phyloP scores from a whole-genome alignment of 2,888 invertebrate species.

The Eupithecia subfuscata region DNA sequence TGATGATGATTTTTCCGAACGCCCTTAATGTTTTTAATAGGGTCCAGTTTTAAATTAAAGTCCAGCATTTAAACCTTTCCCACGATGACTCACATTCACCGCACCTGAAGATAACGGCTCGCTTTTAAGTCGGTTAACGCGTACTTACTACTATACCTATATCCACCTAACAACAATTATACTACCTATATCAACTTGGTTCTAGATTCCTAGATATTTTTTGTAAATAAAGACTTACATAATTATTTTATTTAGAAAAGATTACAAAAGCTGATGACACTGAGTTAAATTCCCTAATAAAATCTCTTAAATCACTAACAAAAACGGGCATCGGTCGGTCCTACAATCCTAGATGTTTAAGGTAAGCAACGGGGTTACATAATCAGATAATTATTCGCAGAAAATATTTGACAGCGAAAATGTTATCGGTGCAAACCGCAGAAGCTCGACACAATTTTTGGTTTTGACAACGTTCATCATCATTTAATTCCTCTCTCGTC shows the following conservation, averaged over 20 bases:
- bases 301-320: too few species aligned
- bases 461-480: too few species aligned
- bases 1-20: too few species aligned
- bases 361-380: not conserved
- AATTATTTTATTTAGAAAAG: too few species aligned
- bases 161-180: not conserved
- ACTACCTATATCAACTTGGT: not conserved
- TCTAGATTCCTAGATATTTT: not conserved
- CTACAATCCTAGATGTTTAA: too few species aligned
- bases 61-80: not conserved
- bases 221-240: not conserved
- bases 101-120: slow-evolving; percentile 1
- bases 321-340: too few species aligned
- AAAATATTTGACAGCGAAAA: too few species aligned
- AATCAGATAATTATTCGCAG: not conserved
- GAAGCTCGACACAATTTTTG: too few species aligned
- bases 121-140: not conserved
- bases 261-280: too few species aligned
- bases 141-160: not conserved
- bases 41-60: not conserved
- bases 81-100: not conserved
- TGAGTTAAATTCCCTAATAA: too few species aligned
- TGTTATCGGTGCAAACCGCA: not conserved
- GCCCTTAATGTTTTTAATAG: not conserved
- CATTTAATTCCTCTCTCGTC: not conserved